Evolutionary conservation across 2,797 vertebrate genomes (phyloP).

Genomic region (Brachymystax lenok): DNA sequence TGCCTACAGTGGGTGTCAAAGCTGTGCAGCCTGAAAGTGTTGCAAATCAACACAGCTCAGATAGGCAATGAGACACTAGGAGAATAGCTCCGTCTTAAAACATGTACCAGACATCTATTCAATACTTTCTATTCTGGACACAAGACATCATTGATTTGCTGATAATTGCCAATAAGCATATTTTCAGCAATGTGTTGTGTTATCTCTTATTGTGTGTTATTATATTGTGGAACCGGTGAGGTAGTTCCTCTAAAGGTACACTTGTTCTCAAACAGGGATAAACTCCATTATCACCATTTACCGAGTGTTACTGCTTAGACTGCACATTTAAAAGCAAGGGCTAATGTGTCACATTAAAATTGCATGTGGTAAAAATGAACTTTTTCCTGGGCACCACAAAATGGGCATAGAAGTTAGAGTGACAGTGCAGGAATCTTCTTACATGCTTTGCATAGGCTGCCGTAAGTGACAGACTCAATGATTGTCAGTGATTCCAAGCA

Average conservation of each 20-base stretch:
- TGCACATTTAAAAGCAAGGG: slow-evolving; percentile 30
- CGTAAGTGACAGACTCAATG: slow-evolving; percentile 5
- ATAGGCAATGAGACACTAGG: background rate
- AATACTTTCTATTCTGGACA: background rate
- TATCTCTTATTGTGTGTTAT: background rate
- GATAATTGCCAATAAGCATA: background rate
- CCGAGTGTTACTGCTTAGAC: slow-evolving; percentile 18
- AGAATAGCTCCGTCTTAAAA: background rate
- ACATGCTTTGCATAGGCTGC: background rate
- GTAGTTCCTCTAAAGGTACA: too few relatives aligned
- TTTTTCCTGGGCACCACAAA: too few relatives aligned
- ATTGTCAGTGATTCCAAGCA: slow-evolving; percentile 1
- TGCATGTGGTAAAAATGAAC: slow-evolving; percentile 9
- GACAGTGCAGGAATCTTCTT: background rate
- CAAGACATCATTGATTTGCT: background rate
- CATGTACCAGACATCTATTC: background rate
- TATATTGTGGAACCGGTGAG: background rate
- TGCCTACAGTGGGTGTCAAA: background rate
- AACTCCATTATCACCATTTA: slow-evolving; percentile 31
- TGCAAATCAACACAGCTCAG: background rate
- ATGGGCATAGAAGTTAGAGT: background rate
- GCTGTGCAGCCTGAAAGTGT: background rate
- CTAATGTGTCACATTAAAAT: slow-evolving; percentile 41
- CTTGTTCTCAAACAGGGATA: slow-evolving; percentile 4
- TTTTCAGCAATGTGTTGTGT: background rate